Base-by-base conservation (phyloP, 2,888 invertebrate genomes). In the Allacma fusca region DNA sequence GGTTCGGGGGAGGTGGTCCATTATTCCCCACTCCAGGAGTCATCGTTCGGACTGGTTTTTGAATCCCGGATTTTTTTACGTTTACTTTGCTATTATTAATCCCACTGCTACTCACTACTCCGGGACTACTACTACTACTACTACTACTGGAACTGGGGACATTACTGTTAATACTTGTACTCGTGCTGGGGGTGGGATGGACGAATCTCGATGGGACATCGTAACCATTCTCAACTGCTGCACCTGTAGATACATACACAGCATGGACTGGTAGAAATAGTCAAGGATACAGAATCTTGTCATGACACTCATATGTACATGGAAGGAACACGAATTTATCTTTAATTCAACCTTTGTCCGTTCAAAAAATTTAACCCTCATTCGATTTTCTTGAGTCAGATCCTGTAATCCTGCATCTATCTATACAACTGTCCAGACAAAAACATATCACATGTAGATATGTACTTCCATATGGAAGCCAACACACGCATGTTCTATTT, bases 171-270 rank as follows among this genome's bases (percentile, higher is more conserved):
- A 43, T 21, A 62, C 72, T 72, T 12, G 57, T 59, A 72, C 59
- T 72, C 23, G 34, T 21, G 65, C 68, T 68, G 12, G 67, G 4
- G 50, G 68, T 29, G 28, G 68, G 29, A 1, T 34, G 28, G 65
- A 26, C 28, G 19, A 24, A 34, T 64, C 43, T 50, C 12, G 50
- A 40, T 43, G 80, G 81, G 23, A 82, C 82, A 67, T 83, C 83
- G 62, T 82, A 82, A 12, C 83, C 83, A 68, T 83, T 83, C 78
- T 83, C 83, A 21, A 75, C 75, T 19, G 74, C 65, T 65, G 16
- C 28, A 65, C 74, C 74, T 74, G 26, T 21, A 28, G 29, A 67
- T 16, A 67, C n/a, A n/a, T n/a, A n/a, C n/a, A n/a, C n/a, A n/a
- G n/a, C n/a, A n/a, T n/a, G n/a, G n/a, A n/a, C n/a, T n/a, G n/a